A percentile compares a stretch with the other conserved stretches of the same genome.
Conservation (phyloP, 2,797 vertebrate genomes). For the Odontamblyopus lacepedii region DNA sequence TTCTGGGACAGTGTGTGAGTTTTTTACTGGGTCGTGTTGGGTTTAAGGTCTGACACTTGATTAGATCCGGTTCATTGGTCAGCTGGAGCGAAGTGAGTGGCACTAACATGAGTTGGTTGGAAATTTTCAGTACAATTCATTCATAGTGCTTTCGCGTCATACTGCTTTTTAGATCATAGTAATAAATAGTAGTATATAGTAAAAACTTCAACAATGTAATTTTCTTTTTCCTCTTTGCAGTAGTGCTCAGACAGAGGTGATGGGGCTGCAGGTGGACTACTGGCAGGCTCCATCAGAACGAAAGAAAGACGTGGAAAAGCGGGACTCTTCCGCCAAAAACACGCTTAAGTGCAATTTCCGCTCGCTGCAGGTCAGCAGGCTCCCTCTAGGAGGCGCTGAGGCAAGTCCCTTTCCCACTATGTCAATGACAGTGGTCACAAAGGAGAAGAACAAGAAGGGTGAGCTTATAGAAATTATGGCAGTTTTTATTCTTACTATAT, state of each 20-base stretch:
- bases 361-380: constrained; percentile 98
- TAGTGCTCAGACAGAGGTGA: constrained; percentile 84
- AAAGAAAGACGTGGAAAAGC: constrained; percentile 93
- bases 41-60: too few relatives aligned
- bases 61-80: too few relatives aligned
- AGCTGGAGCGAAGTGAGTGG: too few relatives aligned
- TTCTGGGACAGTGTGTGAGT: too few relatives aligned
- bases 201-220: not conserved
- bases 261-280: constrained; percentile 98
- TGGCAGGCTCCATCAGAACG: constrained; percentile 89
- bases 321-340: constrained; percentile 90
- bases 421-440: constrained; percentile 98
- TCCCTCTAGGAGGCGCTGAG: constrained; percentile 85
- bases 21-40: too few relatives aligned
- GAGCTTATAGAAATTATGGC: constrained; percentile 1
- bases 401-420: constrained; percentile 84
- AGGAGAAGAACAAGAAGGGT: constrained; percentile 99
- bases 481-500: not conserved
- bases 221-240: constrained; percentile 46
- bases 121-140: too few relatives aligned
- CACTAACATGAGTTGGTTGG: too few relatives aligned
- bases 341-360: constrained; percentile 99
- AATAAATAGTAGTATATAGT: too few relatives aligned
- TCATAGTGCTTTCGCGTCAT: too few relatives aligned
- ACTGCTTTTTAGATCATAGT: too few relatives aligned